phyloP scores from a whole-genome alignment of 2,113 vertebrate species.

The Gadus chalcogrammus region DNA sequence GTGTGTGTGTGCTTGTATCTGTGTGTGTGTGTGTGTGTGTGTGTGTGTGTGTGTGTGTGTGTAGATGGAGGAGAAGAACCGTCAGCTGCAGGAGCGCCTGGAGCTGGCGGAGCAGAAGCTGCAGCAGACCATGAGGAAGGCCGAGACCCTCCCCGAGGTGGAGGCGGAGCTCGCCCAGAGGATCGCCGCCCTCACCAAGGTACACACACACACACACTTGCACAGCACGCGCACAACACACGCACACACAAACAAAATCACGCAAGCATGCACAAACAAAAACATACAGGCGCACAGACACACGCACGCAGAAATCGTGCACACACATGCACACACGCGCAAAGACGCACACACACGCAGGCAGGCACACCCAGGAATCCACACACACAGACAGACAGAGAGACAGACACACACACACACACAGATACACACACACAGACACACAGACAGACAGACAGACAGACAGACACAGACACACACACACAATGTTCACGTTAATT shows the following conservation, averaged over 20 bases:
- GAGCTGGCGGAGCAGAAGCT: slow-evolving; percentile 98
- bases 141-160: slow-evolving; percentile 97
- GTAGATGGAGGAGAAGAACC: slow-evolving; percentile 98
- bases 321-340: too few relatives aligned
- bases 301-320: too few relatives aligned
- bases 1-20: neutral
- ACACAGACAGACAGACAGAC: neutral
- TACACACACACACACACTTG: slow-evolving; percentile 49
- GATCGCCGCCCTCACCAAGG: slow-evolving; percentile 98
- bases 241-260: neutral
- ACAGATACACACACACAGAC: slow-evolving; percentile 6
- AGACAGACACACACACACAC: neutral
- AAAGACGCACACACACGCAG: too few relatives aligned
- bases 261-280: neutral
- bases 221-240: slow-evolving; percentile 1
- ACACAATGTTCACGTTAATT: neutral
- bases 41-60: slow-evolving; percentile 8
- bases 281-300: too few relatives aligned
- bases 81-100: slow-evolving; percentile 93
- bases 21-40: neutral
- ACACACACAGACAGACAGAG: neutral
- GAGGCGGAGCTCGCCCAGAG: slow-evolving; percentile 97
- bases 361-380: neutral
- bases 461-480: neutral
- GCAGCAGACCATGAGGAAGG: slow-evolving; percentile 98